A percentile compares a stretch with the other conserved stretches of the same genome.
These are phyloP conservation scores for Euwallacea similis DNA, from an alignment of 1,140 invertebrate species.

Conservation along the genomic window DNA sequence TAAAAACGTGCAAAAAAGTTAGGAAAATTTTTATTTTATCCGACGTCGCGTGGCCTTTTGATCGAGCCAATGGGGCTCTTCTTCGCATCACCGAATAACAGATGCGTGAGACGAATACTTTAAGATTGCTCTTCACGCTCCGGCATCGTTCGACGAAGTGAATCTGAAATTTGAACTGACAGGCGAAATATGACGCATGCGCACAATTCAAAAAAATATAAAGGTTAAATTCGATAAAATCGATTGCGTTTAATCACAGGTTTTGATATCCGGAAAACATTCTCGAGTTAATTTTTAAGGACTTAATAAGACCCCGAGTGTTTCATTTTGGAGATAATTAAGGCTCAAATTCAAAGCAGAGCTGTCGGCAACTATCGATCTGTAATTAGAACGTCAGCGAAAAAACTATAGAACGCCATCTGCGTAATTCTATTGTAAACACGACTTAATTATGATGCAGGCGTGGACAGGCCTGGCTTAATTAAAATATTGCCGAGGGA, in stretches of 20 bases:
- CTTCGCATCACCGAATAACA: too few relatives aligned
- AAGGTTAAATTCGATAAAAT: too few relatives aligned
- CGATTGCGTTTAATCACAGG: conserved; percentile 6
- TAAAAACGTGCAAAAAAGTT: too few relatives aligned
- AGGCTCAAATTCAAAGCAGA: conserved; percentile 9
- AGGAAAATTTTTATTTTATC: too few relatives aligned
- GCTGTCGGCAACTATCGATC: conserved; percentile 34
- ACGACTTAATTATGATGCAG: conserved; percentile 31
- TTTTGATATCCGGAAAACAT: conserved; percentile 22
- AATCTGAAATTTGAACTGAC: too few relatives aligned
- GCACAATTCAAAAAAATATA: too few relatives aligned
- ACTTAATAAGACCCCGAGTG: conserved; percentile 10
- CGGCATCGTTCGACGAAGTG: too few relatives aligned
- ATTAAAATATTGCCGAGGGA: conserved; percentile 23
- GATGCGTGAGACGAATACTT: too few relatives aligned
- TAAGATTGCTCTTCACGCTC: too few relatives aligned
- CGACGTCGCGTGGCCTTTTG: too few relatives aligned
- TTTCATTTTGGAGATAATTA: conserved; percentile 22
- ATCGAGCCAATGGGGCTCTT: too few relatives aligned
- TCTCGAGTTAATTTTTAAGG: conserved; percentile 18
- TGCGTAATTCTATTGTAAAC: conserved; percentile 37
- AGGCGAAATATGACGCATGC: too few relatives aligned
- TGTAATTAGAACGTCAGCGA: conserved; percentile 33
- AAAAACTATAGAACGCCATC: conserved; percentile 30
- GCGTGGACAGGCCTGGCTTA: conserved; percentile 20